Percentiles rank a stretch among this genome's conserved stretches.
Evolutionary conservation across 2,888 invertebrate species (phyloP).

Genomic region (Eutolmus rufibarbis): DNA sequence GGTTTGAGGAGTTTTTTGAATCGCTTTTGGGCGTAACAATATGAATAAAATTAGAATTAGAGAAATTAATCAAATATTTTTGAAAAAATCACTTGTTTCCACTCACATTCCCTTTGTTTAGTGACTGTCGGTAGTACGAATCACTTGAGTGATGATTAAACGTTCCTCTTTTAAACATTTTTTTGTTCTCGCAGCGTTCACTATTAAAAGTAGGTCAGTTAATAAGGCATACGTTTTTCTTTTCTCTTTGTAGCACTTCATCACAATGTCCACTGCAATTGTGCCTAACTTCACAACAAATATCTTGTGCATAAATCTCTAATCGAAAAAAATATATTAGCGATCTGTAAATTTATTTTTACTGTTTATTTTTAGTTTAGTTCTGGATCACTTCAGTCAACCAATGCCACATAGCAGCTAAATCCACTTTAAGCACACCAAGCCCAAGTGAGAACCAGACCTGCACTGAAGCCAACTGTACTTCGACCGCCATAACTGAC

Average conservation of each 20-base stretch:
- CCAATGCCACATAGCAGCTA: not conserved
- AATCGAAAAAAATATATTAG: not conserved
- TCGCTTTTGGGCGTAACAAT: not conserved
- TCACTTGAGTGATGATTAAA: not conserved
- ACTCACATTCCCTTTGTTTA: not conserved
- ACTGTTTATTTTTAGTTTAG: not conserved
- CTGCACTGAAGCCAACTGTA: not conserved
- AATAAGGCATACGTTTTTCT: not conserved
- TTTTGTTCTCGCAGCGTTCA: not conserved
- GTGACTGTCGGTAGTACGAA: not conserved
- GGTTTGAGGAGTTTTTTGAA: not conserved
- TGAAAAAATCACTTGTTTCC: not conserved
- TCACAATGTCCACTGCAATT: not conserved
- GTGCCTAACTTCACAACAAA: not conserved
- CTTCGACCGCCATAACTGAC: slow-evolving; percentile 9
- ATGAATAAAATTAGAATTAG: not conserved
- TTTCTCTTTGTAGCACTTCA: not conserved
- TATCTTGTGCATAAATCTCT: not conserved
- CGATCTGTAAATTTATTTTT: not conserved
- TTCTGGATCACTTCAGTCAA: not conserved
- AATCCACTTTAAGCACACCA: not conserved
- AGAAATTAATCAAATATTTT: not conserved
- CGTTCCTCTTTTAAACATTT: not conserved
- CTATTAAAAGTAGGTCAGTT: slow-evolving; percentile 3
- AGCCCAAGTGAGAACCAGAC: not conserved